Evolutionary conservation across 2,888 invertebrate genomes (phyloP), one percentile per base, ranked within the genome.

Genomic region (Augochlorella aurata): DNA sequence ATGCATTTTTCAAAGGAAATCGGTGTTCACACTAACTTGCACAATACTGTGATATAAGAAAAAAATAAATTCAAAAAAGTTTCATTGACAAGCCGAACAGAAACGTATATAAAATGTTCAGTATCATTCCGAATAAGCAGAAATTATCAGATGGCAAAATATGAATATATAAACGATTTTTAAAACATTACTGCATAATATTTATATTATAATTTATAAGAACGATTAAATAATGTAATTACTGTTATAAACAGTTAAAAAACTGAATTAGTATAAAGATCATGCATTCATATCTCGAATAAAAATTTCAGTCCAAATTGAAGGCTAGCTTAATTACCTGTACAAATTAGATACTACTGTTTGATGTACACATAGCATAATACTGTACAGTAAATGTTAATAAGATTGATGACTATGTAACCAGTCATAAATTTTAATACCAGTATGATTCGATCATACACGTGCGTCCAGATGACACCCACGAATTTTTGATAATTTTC

Each of bases 211-310:
- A 69, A 75, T 61, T 47, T 69, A 16, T 69, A 44, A 58, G 47
- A 38, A 61, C n/a, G 29, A 61, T 75, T 68, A 16, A 69, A 58
- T 69, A 69, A 21, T 63, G 38, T 63, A 38, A 50, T 45, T 50
- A 65, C 21, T 70, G 24, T 65, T 21, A 10, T 44, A 65, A 63
- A 65, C 9, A 38, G 2, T 65, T 65, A 14, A 38, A 63, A 38
- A 66, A 65, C 14, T 44, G 38, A 63, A 69, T 54, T 76, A 63
- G 49, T 50, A 65, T 49, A 69, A n/a, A 69, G 29, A 29, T 45
- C 69, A 63, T 75, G 75, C 75, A 69, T 69, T 49, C 49, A 69
- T 50, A 50, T 47, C 49, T 24, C 16, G 50, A 63, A 70, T 38
- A 45, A 24, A 70, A 44, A 45, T 70, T 65, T 74, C 14, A 38